Percentiles rank a stretch among this genome's conserved stretches.
phyloP scores from a whole-genome alignment of 2,797 vertebrate genomes.

The Poliocrania exsul region DNA sequence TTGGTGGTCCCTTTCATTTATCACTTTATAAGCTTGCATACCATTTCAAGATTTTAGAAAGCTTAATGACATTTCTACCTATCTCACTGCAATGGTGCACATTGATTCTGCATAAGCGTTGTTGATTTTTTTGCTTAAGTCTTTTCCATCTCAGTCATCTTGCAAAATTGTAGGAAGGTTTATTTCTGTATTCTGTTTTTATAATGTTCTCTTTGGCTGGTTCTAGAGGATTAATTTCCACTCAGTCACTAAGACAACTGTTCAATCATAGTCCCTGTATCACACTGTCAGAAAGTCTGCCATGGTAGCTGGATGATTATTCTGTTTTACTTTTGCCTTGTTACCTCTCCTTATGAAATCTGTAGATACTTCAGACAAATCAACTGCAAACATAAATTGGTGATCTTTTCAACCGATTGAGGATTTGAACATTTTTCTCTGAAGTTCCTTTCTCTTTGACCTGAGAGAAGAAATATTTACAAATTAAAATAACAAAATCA shows the following conservation, averaged over 20 bases:
- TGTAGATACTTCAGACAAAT: not conserved
- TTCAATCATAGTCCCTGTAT: not conserved
- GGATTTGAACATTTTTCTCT: not conserved
- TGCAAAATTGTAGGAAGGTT: not conserved
- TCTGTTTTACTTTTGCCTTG: not conserved
- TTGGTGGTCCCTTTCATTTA: not conserved
- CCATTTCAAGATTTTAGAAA: not conserved
- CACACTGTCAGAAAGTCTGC: not conserved
- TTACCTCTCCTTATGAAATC: not conserved
- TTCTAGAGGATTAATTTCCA: not conserved
- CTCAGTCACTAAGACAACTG: fast-evolving
- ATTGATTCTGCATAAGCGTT: not conserved
- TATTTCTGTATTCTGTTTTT: not conserved
- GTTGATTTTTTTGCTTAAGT: not conserved
- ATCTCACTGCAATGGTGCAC: not conserved
- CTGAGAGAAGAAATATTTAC: not conserved
- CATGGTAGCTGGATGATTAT: fast-evolving
- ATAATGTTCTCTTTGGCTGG: not conserved
- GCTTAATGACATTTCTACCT: not conserved
- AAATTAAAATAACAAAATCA: not conserved
- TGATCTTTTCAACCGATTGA: not conserved
- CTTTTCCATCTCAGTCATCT: not conserved
- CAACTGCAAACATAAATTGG: not conserved
- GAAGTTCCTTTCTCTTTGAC: not conserved
- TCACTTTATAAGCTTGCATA: not conserved